Conservation (phyloP, 2,113 vertebrate genomes). For the Mionectes macconnelli region DNA sequence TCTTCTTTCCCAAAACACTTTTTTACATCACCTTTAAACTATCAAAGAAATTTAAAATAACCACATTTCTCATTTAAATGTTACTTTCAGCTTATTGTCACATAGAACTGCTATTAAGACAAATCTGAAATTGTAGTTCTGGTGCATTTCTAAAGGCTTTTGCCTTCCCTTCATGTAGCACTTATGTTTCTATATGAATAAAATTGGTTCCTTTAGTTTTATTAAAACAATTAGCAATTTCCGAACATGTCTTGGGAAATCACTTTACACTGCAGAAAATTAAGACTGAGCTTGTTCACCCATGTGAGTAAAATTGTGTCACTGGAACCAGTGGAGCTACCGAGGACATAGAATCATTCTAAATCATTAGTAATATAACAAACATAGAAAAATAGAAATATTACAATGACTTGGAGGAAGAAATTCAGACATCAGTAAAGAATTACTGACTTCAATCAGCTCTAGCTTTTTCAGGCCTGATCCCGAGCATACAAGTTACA, state of each 20-base stretch:
- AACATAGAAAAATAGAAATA: neutral
- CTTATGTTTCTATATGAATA: neutral
- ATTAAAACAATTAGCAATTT: neutral
- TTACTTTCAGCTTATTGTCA: neutral
- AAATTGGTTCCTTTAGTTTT: neutral
- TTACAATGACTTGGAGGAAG: neutral
- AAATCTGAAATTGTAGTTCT: neutral
- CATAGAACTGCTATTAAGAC: neutral
- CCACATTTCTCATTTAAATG: neutral
- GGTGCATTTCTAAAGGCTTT: neutral
- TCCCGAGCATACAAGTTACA: neutral
- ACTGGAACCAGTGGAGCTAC: neutral
- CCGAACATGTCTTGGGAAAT: neutral
- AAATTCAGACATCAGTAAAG: neutral
- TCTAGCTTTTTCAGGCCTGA: neutral
- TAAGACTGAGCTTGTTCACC: neutral
- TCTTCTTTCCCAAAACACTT: neutral
- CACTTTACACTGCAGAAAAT: neutral
- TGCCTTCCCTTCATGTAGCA: neutral
- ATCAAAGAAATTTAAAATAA: neutral
- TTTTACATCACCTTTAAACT: neutral
- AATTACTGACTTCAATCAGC: neutral
- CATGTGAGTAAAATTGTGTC: neutral
- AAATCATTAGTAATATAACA: neutral
- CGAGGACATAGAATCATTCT: neutral